Conservation (phyloP, 2,113 vertebrate species). For the Bagarius yarrelli region DNA sequence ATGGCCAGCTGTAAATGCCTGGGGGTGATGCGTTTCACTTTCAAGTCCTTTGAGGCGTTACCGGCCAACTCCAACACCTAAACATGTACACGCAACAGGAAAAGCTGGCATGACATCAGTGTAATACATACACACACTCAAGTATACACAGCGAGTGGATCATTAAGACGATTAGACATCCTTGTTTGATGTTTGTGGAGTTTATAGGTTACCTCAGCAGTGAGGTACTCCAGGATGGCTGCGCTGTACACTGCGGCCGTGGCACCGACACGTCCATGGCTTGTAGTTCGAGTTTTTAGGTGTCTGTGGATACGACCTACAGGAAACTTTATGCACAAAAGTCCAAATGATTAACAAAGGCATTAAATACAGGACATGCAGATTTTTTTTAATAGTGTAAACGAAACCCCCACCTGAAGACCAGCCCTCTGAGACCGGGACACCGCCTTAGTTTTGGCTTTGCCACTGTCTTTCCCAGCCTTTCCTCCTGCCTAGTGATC, state of each 20-base stretch:
- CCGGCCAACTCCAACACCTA: conserved; percentile 87
- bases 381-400: not conserved
- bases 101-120: not conserved
- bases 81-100: not conserved
- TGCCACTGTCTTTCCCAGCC: conserved; percentile 87
- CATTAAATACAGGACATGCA: no score
- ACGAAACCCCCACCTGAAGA: conserved; percentile 73
- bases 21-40: conserved; percentile 86
- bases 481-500: conserved; percentile 82
- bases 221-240: conserved; percentile 85
- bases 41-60: conserved; percentile 86
- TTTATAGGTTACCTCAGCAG: conserved; percentile 74
- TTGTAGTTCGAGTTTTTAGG: conserved; percentile 85
- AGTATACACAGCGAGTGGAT: no score
- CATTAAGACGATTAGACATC: not conserved
- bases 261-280: conserved; percentile 83
- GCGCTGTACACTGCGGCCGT: conserved; percentile 86
- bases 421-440: conserved; percentile 86
- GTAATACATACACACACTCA: not conserved
- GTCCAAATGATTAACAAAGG: no score
- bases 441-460: conserved; percentile 85
- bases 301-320: conserved; percentile 86
- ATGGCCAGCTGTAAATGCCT: conserved; percentile 86
- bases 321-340: conserved; percentile 72
- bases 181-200: not conserved